Conservation (phyloP, 2,797 vertebrate genomes). For the Oreochromis mossambicus region DNA sequence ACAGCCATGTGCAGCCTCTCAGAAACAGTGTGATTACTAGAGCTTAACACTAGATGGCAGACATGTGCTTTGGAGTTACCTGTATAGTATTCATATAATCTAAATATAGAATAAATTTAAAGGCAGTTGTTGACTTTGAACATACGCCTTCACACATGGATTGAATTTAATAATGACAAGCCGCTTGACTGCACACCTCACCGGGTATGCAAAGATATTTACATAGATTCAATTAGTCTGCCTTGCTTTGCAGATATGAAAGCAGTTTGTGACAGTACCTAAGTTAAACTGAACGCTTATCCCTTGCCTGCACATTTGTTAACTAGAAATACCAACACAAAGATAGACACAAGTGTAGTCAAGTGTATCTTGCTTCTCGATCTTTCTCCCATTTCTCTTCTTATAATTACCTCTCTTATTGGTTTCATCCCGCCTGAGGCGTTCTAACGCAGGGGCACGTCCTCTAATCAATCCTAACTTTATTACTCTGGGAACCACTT, state of each 20-base stretch:
- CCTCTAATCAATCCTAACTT: conserved; percentile 65
- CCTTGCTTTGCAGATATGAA: neutral
- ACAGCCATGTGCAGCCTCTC: neutral
- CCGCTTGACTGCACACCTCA: neutral
- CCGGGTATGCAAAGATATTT: neutral
- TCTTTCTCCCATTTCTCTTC: conserved; percentile 7
- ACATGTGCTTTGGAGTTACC: conserved; percentile 2
- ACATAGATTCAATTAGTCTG: conserved; percentile 22
- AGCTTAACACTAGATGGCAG: conserved; percentile 47
- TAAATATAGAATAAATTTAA: neutral
- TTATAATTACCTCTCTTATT: conserved; percentile 61
- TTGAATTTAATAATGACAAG: neutral
- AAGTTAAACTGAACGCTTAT: neutral
- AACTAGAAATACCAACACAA: conserved; percentile 10
- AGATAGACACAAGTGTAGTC: neutral
- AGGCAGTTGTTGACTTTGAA: neutral
- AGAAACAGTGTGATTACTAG: neutral
- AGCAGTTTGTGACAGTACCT: neutral
- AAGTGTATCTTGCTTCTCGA: neutral
- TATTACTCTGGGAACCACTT: conserved; percentile 58
- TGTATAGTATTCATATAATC: neutral
- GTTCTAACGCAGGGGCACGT: conserved; percentile 23
- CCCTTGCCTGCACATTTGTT: conserved; percentile 9
- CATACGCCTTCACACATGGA: neutral
- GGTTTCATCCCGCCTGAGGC: conserved; percentile 54